phyloP scores from a whole-genome alignment of 2,888 invertebrate species.

The Portevinia maculata region DNA sequence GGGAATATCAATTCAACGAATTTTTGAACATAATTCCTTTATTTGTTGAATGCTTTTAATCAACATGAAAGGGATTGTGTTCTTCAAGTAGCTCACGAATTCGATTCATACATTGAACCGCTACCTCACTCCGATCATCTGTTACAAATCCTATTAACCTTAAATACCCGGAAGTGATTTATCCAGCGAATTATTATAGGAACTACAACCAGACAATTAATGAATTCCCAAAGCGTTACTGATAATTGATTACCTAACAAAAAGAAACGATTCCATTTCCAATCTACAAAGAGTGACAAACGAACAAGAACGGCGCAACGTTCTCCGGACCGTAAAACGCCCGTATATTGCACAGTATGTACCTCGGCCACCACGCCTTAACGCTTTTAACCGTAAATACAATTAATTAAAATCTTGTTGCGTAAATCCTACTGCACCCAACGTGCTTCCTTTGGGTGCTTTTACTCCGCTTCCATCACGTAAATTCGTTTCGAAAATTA shows the following conservation, averaged over 20 bases:
- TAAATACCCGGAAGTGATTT: no score
- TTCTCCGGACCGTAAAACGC: slow-evolving; percentile 29
- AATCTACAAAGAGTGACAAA: slow-evolving; percentile 23
- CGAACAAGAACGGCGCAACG: slow-evolving; percentile 18
- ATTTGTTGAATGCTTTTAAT: no score
- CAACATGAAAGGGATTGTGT: no score
- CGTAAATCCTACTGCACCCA: slow-evolving; percentile 68
- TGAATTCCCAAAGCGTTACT: slow-evolving; percentile 4
- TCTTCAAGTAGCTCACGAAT: no score
- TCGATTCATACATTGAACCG: no score
- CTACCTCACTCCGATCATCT: no score
- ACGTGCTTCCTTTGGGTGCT: not conserved
- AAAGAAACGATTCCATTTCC: slow-evolving; percentile 30
- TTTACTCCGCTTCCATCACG: slow-evolving; percentile 17
- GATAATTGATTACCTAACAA: slow-evolving; percentile 40
- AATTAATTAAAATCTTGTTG: slow-evolving; percentile 62
- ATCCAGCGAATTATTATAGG: no score
- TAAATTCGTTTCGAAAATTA: slow-evolving; percentile 35
- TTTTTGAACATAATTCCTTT: no score
- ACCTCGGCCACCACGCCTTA: slow-evolving; percentile 8
- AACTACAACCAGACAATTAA: slow-evolving; percentile 8
- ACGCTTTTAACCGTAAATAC: slow-evolving; percentile 22
- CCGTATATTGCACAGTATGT: slow-evolving; percentile 9
- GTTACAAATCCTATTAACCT: no score
- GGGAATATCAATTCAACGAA: no score